phyloP scores from a whole-genome alignment of 2,113 vertebrate species.

The Thalassarche chlororhynchos region DNA sequence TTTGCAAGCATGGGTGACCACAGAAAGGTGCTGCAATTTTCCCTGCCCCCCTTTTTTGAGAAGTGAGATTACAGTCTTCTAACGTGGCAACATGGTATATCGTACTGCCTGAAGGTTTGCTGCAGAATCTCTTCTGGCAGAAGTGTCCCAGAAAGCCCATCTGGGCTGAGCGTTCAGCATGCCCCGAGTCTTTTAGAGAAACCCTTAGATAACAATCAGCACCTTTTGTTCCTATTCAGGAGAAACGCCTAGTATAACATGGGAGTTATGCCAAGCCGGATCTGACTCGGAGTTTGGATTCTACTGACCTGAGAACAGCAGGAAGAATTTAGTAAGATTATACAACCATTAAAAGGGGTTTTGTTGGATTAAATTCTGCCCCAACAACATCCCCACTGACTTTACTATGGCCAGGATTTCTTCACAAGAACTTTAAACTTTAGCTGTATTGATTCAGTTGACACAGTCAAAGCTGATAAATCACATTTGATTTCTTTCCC shows the following conservation, averaged over 20 bases:
- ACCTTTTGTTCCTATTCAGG: background rate
- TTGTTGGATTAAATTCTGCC: background rate
- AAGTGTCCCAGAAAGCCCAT: background rate
- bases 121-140: fast-evolving
- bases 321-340: background rate
- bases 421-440: conserved; percentile 3
- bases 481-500: background rate
- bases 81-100: fast-evolving
- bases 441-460: background rate
- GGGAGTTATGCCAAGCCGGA: background rate
- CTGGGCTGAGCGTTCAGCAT: background rate
- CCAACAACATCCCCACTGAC: background rate
- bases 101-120: background rate
- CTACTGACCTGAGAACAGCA: background rate
- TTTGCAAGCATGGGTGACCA: background rate
- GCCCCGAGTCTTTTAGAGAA: background rate
- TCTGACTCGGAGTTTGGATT: background rate
- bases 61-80: background rate
- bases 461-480: background rate
- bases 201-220: background rate
- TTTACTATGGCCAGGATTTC: background rate
- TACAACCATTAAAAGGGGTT: background rate
- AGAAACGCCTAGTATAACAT: background rate
- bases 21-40: background rate
- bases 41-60: background rate